Base-by-base conservation (phyloP, 1,140 invertebrate species). In the Apis cerana region DNA sequence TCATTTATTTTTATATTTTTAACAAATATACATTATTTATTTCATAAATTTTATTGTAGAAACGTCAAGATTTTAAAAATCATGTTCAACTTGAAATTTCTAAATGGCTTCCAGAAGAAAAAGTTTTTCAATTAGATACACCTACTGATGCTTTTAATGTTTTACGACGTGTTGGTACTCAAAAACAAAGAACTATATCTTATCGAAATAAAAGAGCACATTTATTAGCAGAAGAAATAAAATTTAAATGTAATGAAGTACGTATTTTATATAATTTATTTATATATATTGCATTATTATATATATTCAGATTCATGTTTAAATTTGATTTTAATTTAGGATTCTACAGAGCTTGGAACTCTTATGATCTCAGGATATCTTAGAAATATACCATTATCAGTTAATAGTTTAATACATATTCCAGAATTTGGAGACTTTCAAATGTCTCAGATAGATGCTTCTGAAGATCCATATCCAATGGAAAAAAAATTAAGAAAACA, bases 401-500 rank as follows among this genome's bases (percentile, higher is more conserved):
- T 97, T 0, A 99, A 99, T 95, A 95, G 96, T 85, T 94, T 99
- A 68, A 94, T 99, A 68, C 97, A 99, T 90, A 96, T 99, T 74
- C 96, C 97, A 74, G 98, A 98, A 0, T 96, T 98, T 91, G 98
- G 98, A 62, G 97, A 99, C 91, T 99, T 97, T 93, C 98, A 99
- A 95, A 96, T 99, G 95, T 95, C 94, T 7, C 96, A 97, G 92
- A 98, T 99, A 86, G 96, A 97, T 94, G 95, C 95, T 1, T 92
- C 95, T 1, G 92, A 94, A 78, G 97, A 99, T 95, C 97, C 97
- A 7, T 96, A 97, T 93, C 95, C 96, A 78, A 89, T 97, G n/a
- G 95, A 95, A 83, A 94, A 69, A 82, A 86, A 75, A 59, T 67
- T 3, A 58, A 87, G 68, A 52, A 90, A 84, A 75, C 17, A 48